Base-by-base conservation (phyloP, 2,797 vertebrate species). In the Melanotaenia boesemani region DNA sequence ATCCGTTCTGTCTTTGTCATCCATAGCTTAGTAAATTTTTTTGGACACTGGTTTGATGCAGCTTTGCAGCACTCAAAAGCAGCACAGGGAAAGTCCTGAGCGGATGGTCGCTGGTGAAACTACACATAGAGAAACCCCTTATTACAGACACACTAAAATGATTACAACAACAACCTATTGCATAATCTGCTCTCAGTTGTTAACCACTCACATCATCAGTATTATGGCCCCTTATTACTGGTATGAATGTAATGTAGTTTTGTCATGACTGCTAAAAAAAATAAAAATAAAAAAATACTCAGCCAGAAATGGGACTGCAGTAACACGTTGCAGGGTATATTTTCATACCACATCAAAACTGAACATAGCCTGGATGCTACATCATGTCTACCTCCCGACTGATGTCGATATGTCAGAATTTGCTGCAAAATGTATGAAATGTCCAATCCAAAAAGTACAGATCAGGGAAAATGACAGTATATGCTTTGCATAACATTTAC, bases 41-140 rank as follows among this genome's bases (percentile, higher is more conserved):
- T 71, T 50, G 50, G 61, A 65, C 2, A 59, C 69, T 79, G 74
- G 67, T 55, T 63, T 62, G 5, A 74, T 75, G 70, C 74, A 81
- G 76, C 71, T 57, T 26, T 76, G 70, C 81, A 79, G 83, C 70
- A 75, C 74, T 80, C 59, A 78, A 76, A 70, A 83, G 72, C 81
- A 72, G 72, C 62, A 70, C 57, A 84, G 69, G 78, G 80, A 79
- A 88, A 56, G 55, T 88, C 86, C 88, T 89, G 87, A 89, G 85
- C 78, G 77, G 75, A 82, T 75, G 79, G 73, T 75, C 72, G 74
- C 82, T 83, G 85, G 85, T 86, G 79, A 55, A 13, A 55, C 48
- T 50, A 50, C n/a, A 79, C 75, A 32, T 71, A 62, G 63, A 62
- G 66, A 74, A 74, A 77, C 62, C 62, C 50, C 28, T 77, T 67